These are phyloP conservation scores for Chunga burmeisteri DNA, from an alignment of 2,113 vertebrate species.

Conservation along the genomic window DNA sequence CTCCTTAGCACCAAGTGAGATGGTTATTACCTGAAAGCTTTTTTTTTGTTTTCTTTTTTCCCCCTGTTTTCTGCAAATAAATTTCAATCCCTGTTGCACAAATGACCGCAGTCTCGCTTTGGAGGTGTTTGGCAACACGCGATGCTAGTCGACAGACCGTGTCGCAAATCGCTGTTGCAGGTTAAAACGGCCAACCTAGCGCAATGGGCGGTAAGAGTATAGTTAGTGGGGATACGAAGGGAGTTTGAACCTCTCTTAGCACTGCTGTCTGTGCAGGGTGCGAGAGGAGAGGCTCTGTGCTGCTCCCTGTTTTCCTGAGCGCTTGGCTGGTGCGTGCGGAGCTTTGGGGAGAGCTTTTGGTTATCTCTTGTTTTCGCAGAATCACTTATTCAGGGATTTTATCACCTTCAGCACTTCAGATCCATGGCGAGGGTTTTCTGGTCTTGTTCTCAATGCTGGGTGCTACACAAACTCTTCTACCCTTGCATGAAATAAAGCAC, in stretches of 20 bases:
- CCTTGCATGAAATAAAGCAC: background rate
- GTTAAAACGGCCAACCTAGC: background rate
- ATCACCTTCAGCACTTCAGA: background rate
- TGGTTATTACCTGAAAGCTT: background rate
- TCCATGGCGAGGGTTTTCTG: background rate
- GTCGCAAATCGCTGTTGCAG: background rate
- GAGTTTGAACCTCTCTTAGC: background rate
- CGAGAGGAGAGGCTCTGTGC: background rate
- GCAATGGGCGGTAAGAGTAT: background rate
- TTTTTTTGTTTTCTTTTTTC: too few relatives aligned
- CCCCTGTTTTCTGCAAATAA: background rate
- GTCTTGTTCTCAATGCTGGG: background rate
- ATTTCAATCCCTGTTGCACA: background rate
- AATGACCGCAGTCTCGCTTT: background rate
- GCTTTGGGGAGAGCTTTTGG: background rate
- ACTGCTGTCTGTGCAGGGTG: background rate
- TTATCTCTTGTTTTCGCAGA: background rate
- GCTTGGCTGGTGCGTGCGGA: background rate
- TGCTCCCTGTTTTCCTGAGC: accelerated
- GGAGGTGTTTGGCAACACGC: background rate
- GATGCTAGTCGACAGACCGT: background rate
- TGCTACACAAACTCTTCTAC: accelerated
- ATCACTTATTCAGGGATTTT: background rate
- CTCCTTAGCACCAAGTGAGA: background rate
- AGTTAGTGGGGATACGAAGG: background rate